phyloP scores from a whole-genome alignment of 2,888 invertebrate species.

The Microctonus aethiopoides region DNA sequence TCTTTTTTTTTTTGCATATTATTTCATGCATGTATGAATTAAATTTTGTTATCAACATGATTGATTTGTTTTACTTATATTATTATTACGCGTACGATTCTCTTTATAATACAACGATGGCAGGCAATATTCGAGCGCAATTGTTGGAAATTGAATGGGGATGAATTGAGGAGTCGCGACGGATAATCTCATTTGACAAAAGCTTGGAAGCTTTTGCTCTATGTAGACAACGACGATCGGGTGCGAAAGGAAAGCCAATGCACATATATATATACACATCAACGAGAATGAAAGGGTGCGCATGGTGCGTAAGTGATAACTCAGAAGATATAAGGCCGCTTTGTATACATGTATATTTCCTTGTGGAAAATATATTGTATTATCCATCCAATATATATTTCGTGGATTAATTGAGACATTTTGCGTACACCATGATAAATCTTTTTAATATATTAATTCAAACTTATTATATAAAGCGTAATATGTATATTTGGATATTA shows the following conservation, averaged over 20 bases:
- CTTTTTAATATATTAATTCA: background rate
- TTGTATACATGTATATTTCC: background rate
- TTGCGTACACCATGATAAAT: background rate
- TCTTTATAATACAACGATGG: background rate
- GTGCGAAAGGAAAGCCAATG: no score
- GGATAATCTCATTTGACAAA: conserved; percentile 24
- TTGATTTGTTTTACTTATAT: conserved; percentile 8
- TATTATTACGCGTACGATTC: background rate
- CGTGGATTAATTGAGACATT: background rate
- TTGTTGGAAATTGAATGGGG: conserved; percentile 21
- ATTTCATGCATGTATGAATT: no score
- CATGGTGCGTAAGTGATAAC: conserved; percentile 37
- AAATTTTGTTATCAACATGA: conserved; percentile 9
- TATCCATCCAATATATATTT: conserved; percentile 25
- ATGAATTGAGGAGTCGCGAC: conserved; percentile 23
- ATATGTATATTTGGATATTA: no score
- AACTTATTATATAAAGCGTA: no score
- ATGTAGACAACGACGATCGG: conserved; percentile 6
- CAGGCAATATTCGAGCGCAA: conserved; percentile 13
- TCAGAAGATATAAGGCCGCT: background rate
- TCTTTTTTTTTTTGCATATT: no score
- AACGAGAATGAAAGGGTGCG: conserved; percentile 26
- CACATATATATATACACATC: background rate
- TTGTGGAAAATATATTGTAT: no score
- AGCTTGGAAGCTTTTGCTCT: no score